Percentiles rank a stretch among this genome's conserved stretches.
Evolutionary conservation across 2,113 vertebrate species (phyloP).

Genomic region (Siniperca knerii): DNA sequence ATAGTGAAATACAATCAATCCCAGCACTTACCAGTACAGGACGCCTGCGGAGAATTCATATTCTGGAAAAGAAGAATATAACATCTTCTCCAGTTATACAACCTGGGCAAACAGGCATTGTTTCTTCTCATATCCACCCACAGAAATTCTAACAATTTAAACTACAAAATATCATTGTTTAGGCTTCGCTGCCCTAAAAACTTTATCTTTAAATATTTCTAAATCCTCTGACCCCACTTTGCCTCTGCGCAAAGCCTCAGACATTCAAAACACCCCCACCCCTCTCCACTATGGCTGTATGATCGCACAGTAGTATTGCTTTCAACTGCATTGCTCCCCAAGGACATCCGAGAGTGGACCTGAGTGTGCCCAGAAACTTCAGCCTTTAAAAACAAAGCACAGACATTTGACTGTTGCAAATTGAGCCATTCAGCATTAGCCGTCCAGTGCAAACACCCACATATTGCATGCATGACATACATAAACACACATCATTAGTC

Average conservation of each 20-base stretch:
- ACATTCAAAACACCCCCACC: constrained; percentile 69
- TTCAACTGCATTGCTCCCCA: constrained; percentile 76
- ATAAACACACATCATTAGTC: constrained; percentile 25
- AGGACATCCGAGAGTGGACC: constrained; percentile 70
- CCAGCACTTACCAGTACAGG: constrained; percentile 31
- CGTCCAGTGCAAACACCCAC: constrained; percentile 48
- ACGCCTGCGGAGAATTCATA: constrained; percentile 34
- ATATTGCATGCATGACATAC: constrained; percentile 29
- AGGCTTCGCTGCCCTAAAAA: constrained; percentile 48
- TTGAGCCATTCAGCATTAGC: constrained; percentile 52
- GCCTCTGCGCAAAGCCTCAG: constrained; percentile 56
- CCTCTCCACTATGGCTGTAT: constrained; percentile 42
- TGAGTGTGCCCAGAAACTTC: constrained; percentile 75
- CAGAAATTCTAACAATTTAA: constrained; percentile 58
- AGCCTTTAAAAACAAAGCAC: constrained; percentile 78
- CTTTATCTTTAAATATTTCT: constrained; percentile 65
- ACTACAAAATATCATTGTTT: constrained; percentile 57
- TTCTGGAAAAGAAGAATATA: constrained; percentile 59
- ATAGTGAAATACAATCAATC: constrained; percentile 66
- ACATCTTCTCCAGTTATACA: constrained; percentile 58
- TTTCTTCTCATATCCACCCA: constrained; percentile 28
- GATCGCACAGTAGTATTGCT: constrained; percentile 74
- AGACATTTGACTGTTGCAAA: constrained; percentile 68
- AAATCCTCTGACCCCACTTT: constrained; percentile 66
- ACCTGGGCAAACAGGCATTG: constrained; percentile 29